A percentile compares a stretch with the other conserved stretches of the same genome.
Conservation (phyloP, 2,888 invertebrate species). For the Eueremaeus valkanovi region DNA sequence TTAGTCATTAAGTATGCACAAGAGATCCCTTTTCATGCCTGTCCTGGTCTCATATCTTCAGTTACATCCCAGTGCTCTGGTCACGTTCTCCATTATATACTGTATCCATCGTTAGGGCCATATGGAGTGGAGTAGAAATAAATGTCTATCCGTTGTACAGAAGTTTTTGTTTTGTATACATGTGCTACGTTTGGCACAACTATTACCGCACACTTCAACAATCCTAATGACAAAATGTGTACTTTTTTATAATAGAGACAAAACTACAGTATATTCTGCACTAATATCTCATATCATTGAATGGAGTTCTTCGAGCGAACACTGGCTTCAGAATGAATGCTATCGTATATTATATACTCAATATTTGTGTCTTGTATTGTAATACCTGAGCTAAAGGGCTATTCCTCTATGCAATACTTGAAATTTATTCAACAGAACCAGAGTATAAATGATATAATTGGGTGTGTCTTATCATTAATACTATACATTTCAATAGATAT, state of each 20-base stretch:
- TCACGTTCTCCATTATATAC: background rate
- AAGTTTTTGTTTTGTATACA: conserved; percentile 7
- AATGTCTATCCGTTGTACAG: background rate
- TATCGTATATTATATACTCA: no score
- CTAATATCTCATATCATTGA: no score
- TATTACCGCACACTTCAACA: background rate
- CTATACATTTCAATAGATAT: conserved; percentile 14
- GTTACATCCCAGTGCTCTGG: background rate
- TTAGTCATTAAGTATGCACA: conserved; percentile 17
- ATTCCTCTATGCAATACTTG: background rate
- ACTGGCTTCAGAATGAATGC: no score
- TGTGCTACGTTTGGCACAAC: background rate
- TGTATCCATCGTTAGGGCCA: background rate
- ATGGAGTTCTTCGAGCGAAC: no score
- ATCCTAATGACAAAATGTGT: background rate
- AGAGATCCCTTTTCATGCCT: background rate
- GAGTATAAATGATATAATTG: background rate
- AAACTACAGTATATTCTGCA: background rate
- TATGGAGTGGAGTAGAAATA: background rate
- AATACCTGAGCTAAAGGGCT: background rate
- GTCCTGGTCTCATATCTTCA: background rate
- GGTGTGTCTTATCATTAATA: conserved; percentile 10
- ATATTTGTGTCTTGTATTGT: background rate
- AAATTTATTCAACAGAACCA: conserved; percentile 3
- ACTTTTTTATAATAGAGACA: background rate